Conservation (phyloP, 1,140 invertebrate species). For the Mactra quadrangularis region DNA sequence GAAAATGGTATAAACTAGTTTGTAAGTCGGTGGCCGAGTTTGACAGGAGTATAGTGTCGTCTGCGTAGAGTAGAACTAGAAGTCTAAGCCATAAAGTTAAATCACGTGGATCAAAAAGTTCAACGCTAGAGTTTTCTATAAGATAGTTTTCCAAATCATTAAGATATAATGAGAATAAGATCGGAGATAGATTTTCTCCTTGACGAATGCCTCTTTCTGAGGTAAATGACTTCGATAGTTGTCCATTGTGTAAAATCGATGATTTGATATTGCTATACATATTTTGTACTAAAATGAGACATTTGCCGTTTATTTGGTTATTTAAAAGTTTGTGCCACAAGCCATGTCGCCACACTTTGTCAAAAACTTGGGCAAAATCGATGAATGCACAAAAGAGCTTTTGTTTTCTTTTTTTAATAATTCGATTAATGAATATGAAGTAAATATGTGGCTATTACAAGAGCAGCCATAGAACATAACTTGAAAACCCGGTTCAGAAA, state of each 20-base stretch:
- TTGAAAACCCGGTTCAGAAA: too few species aligned
- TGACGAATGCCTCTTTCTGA: conserved; percentile 40
- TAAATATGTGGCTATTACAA: conserved; percentile 10
- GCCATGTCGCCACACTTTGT: conserved; percentile 46
- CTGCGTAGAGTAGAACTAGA: neutral
- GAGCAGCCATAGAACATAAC: too few species aligned
- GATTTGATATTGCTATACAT: conserved; percentile 60
- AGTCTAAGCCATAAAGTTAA: conserved; percentile 7
- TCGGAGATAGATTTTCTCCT: conserved; percentile 45
- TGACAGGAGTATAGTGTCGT: neutral
- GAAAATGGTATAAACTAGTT: neutral
- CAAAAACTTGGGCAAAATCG: conserved; percentile 58
- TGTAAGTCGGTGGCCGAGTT: neutral
- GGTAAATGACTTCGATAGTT: conserved; percentile 24
- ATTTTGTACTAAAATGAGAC: conserved; percentile 49
- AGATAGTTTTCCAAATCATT: conserved; percentile 35
- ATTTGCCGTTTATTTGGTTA: conserved; percentile 51
- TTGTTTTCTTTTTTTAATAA: conserved; percentile 25
- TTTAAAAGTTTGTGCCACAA: conserved; percentile 48
- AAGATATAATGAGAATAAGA: conserved; percentile 33
- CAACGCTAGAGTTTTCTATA: neutral
- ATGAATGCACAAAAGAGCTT: conserved; percentile 59
- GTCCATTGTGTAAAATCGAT: conserved; percentile 25
- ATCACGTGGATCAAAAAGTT: neutral
- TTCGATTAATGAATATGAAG: conserved; percentile 22